These are phyloP conservation scores for Amblyopsis rosae DNA, from an alignment of 2,113 vertebrate species.

Conservation along the genomic window DNA sequence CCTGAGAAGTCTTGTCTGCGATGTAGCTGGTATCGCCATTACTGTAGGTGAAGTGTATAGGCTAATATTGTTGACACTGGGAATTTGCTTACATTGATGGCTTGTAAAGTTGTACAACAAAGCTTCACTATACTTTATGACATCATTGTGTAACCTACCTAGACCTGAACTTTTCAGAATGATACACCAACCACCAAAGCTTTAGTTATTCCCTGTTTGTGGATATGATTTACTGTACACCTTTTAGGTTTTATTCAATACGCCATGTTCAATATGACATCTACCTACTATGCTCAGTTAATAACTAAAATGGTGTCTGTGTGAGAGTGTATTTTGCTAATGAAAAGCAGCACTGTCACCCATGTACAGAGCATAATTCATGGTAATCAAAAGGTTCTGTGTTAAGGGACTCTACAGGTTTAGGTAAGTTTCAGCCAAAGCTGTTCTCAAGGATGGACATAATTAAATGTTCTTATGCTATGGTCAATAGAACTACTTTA, in stretches of 20 bases:
- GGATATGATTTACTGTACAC: background rate
- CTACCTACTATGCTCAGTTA: constrained; percentile 2
- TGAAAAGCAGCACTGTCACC: constrained; percentile 78
- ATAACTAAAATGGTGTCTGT: constrained; percentile 6
- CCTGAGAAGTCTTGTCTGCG: background rate
- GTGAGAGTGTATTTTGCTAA: constrained; percentile 42
- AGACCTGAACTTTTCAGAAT: no score
- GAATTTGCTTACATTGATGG: background rate
- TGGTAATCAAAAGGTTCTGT: constrained; percentile 72
- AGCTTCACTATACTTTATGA: no score
- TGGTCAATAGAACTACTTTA: constrained; percentile 24
- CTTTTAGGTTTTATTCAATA: background rate
- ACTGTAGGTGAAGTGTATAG: no score
- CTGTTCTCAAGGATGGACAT: constrained; percentile 60
- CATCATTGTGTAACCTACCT: no score
- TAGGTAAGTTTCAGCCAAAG: constrained; percentile 29
- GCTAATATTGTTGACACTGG: background rate
- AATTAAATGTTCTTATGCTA: constrained; percentile 56
- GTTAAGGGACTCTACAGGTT: constrained; percentile 58
- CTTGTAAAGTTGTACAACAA: no score
- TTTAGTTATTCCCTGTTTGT: constrained; percentile 2
- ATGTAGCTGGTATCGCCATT: no score
- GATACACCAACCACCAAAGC: background rate
- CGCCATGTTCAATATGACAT: constrained; percentile 20
- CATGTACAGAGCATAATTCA: constrained; percentile 64